Conservation (phyloP, 23 tunicate genomes). For the Trididemnum nubilum region DNA sequence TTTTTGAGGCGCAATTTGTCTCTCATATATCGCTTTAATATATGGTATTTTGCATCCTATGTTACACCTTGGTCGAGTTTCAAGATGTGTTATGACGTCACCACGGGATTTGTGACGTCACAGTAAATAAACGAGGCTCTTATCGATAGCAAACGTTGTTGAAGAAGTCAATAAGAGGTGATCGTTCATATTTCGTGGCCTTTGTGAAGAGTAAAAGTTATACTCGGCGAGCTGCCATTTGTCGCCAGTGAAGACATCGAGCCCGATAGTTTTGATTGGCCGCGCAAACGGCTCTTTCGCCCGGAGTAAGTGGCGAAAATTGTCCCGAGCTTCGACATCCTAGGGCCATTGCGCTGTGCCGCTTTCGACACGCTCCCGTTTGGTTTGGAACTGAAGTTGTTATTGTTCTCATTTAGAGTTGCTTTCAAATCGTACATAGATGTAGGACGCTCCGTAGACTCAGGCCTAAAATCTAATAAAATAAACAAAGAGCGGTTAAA, state of each 20-base stretch:
- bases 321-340: constrained; percentile 31
- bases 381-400: constrained; percentile 14
- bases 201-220: neutral
- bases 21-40: no score
- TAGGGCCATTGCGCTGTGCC: constrained; percentile 33
- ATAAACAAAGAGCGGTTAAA: no score
- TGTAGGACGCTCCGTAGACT: constrained; percentile 42
- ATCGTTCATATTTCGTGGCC: neutral
- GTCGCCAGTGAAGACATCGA: neutral
- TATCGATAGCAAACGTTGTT: no score
- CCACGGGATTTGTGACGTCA: no score
- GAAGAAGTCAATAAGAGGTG: no score
- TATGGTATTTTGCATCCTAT: no score
- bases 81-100: no score
- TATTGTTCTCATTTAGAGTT: constrained; percentile 37
- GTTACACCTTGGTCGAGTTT: no score
- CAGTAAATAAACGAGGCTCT: no score
- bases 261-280: constrained; percentile 9
- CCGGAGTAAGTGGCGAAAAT: constrained; percentile 22
- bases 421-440: constrained; percentile 46
- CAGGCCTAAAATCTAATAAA: no score
- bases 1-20: no score
- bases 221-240: constrained; percentile 6
- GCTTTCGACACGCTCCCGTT: neutral
- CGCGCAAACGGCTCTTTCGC: no score